Evolutionary conservation across 2,113 vertebrate species (phyloP).

Genomic region (Tursiops truncatus): DNA sequence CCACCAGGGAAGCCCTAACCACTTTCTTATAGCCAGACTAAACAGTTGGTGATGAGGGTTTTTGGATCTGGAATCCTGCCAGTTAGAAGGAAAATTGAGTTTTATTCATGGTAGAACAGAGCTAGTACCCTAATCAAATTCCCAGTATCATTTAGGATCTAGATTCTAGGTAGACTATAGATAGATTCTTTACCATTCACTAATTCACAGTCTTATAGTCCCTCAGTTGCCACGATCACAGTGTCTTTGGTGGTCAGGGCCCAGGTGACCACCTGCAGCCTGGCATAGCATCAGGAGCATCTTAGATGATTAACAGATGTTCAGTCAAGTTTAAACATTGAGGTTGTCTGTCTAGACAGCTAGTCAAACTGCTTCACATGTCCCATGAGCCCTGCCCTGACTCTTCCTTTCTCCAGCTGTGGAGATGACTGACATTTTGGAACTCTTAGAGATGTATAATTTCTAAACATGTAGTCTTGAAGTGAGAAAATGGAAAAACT

Average conservation of each 20-base stretch:
- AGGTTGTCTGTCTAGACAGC: slow-evolving; percentile 77
- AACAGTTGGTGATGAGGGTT: slow-evolving; percentile 31
- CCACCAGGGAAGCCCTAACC: not conserved
- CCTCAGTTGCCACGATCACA: not conserved
- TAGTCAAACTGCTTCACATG: slow-evolving; percentile 36
- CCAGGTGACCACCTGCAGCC: slow-evolving; percentile 14
- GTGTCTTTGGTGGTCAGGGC: slow-evolving; percentile 5
- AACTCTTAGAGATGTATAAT: not conserved
- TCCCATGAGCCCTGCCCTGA: slow-evolving; percentile 38
- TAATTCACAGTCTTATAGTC: not conserved
- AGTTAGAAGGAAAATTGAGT: not conserved
- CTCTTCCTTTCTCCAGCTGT: slow-evolving; percentile 53
- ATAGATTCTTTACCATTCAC: not conserved
- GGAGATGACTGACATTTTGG: slow-evolving; percentile 62
- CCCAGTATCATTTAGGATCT: not conserved
- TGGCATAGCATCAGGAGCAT: not conserved
- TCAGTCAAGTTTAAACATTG: slow-evolving; percentile 64
- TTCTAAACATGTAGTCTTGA: slow-evolving; percentile 49
- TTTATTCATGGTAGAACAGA: not conserved
- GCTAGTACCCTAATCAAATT: not conserved
- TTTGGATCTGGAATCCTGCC: slow-evolving; percentile 34
- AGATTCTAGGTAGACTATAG: not conserved
- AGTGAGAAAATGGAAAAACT: not conserved
- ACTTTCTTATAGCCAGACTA: slow-evolving; percentile 58
- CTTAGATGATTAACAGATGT: slow-evolving; percentile 68